Evolutionary conservation across 2,888 invertebrate species (phyloP), one percentile per base, ranked within the genome.

Genomic region (Drosophila robusta): DNA sequence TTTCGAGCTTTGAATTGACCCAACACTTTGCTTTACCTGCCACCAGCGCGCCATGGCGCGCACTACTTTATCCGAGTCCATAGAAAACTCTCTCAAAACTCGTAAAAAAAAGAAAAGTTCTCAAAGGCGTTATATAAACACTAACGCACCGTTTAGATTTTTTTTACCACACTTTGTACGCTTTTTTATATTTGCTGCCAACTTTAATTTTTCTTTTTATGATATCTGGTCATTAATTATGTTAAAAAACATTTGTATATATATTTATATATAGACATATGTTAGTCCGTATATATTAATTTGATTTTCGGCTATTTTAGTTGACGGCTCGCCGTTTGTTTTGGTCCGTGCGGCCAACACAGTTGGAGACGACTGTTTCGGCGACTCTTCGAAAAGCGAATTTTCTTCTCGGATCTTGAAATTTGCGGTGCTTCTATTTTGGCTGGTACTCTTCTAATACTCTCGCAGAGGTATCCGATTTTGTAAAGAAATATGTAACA

Each of bases 31-130:
- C 67, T 75, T 91, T 92, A 92, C 92, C 92, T 92, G 92, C 92
- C 92, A 92, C 92, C 92, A 92, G 54, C 92, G 92, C 55, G 92
- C 92, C 92, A 92, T 92, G 32, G 92, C 92, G 68, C 90, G 89
- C 26, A 92, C 91, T 55, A 92, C 92, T 86, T 92, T 92, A 46
- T 92, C 92, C 29, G 92, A 90, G 85, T 92, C 92, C 92, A 92
- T 91, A 47, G 44, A 16, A 39, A 47, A 39, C 12, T 64, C 62
- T 63, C 11, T 44, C 32, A 18, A 24, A 70, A 55, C 38, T 68
- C 5, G 55, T 52, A 29, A 29, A 5, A 29, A 29, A 9, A 3
- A 26, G n/a, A 45, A 34, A 39, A 26, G 14, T 52, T 50, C 26
- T 36, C 51, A 22, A 63, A 52, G 38, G 36, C 46, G 63, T 90